Evolutionary conservation across 2,113 vertebrate genomes (phyloP).

Genomic region (Myrmophylax atrothorax): DNA sequence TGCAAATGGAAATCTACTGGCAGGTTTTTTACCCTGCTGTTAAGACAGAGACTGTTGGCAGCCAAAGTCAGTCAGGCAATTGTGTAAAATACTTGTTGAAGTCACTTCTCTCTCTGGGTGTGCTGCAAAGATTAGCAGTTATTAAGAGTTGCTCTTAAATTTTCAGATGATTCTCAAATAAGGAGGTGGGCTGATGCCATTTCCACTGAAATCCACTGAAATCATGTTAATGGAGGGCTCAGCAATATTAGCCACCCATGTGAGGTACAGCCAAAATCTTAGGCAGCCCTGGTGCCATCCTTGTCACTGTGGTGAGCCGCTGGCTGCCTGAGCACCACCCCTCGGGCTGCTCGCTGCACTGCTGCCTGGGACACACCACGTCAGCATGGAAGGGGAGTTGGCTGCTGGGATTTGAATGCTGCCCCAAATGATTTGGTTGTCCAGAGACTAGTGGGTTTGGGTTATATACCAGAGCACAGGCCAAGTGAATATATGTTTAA

Average conservation of each 20-base stretch:
- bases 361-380: background rate
- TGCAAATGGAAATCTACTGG: background rate
- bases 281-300: background rate
- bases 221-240: background rate
- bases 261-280: too few species aligned
- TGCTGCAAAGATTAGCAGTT: background rate
- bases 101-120: background rate
- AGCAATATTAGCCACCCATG: accelerated
- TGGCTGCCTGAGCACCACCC: background rate
- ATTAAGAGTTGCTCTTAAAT: background rate
- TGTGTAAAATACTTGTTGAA: background rate
- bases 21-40: background rate
- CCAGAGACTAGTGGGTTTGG: background rate
- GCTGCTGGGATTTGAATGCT: background rate
- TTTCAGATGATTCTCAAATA: background rate
- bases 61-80: background rate
- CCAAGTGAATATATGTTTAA: background rate
- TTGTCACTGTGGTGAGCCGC: accelerated
- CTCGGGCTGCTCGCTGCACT: background rate
- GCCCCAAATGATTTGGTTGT: background rate
- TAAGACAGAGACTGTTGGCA: background rate
- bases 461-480: background rate
- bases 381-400: accelerated
- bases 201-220: background rate
- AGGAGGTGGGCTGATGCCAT: accelerated